phyloP scores from a whole-genome alignment of 1,140 invertebrate genomes.

The Drosophila ironensis region DNA sequence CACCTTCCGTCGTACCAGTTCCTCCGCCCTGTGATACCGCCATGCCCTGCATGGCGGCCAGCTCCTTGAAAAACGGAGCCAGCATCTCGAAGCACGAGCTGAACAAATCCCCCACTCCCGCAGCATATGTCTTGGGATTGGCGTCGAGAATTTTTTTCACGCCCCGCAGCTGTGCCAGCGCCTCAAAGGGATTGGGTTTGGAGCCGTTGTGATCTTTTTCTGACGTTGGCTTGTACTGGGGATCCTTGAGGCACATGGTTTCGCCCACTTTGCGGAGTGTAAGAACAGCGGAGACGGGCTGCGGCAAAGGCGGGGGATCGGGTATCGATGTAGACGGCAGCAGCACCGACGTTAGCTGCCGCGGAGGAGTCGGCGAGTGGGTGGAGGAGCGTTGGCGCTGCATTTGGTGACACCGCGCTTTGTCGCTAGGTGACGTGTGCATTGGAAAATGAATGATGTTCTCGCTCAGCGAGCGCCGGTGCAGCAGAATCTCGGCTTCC shows the following conservation, averaged over 20 bases:
- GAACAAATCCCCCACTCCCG: constrained; percentile 84
- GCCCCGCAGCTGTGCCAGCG: constrained; percentile 86
- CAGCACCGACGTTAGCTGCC: constrained; percentile 37
- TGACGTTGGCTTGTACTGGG: constrained; percentile 87
- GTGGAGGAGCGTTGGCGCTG: constrained; percentile 75
- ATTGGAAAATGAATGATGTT: constrained; percentile 84
- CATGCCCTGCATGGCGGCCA: constrained; percentile 63
- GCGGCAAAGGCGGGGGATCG: constrained; percentile 56
- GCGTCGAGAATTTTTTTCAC: constrained; percentile 90
- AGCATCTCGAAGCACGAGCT: constrained; percentile 90
- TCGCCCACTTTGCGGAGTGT: constrained; percentile 86
- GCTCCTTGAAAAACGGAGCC: constrained; percentile 83
- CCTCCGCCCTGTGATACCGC: constrained; percentile 8
- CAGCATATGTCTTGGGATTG: constrained; percentile 81
- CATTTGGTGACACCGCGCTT: constrained; percentile 87
- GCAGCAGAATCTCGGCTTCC: constrained; percentile 69
- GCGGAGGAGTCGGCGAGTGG: constrained; percentile 70
- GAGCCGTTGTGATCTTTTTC: constrained; percentile 82
- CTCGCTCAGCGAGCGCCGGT: constrained; percentile 88
- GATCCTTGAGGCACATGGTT: constrained; percentile 90
- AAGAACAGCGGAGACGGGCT: constrained; percentile 81
- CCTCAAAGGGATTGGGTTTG: constrained; percentile 87
- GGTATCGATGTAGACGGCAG: constrained; percentile 16
- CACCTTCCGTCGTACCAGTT: constrained; percentile 9
- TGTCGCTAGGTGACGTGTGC: constrained; percentile 86